phyloP scores from a whole-genome alignment of 2,797 vertebrate species.

The Denticeps clupeoides region DNA sequence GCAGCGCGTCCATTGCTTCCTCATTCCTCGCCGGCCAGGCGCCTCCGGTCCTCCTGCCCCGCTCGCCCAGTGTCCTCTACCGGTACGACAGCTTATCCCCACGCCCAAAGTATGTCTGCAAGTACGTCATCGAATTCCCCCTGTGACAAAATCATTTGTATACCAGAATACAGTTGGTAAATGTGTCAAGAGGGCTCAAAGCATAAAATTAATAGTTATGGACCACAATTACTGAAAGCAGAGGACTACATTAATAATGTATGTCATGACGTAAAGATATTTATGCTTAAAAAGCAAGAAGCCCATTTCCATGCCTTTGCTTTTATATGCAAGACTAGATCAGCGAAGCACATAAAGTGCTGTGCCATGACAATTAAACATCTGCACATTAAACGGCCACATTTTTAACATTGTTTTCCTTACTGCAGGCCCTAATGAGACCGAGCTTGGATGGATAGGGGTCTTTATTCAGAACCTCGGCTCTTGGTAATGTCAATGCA shows the following conservation, averaged over 20 bases:
- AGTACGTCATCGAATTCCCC: too few relatives aligned
- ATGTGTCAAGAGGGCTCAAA: too few relatives aligned
- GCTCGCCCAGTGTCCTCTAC: too few relatives aligned
- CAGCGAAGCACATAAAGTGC: constrained; percentile 3
- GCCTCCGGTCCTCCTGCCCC: too few relatives aligned
- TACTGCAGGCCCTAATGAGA: neutral
- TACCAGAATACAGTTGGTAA: too few relatives aligned
- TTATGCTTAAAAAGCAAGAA: constrained; percentile 4
- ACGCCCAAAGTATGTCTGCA: too few relatives aligned
- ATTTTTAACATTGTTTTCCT: neutral
- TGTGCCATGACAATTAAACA: constrained; percentile 4
- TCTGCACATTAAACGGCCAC: neutral
- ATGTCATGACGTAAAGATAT: neutral
- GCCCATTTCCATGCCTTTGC: neutral
- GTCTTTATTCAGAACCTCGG: neutral
- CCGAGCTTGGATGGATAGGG: neutral
- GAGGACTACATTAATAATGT: neutral
- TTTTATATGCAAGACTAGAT: constrained; percentile 7
- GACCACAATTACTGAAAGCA: too few relatives aligned
- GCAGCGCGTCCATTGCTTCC: too few relatives aligned
- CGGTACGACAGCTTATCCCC: too few relatives aligned
- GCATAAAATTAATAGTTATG: too few relatives aligned
- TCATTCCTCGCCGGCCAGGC: too few relatives aligned
- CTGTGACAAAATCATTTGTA: too few relatives aligned
- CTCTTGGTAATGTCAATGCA: neutral